These are phyloP conservation scores for Microcebus griseorufus DNA, from an alignment of 2,113 vertebrate species.

Conservation along the genomic window DNA sequence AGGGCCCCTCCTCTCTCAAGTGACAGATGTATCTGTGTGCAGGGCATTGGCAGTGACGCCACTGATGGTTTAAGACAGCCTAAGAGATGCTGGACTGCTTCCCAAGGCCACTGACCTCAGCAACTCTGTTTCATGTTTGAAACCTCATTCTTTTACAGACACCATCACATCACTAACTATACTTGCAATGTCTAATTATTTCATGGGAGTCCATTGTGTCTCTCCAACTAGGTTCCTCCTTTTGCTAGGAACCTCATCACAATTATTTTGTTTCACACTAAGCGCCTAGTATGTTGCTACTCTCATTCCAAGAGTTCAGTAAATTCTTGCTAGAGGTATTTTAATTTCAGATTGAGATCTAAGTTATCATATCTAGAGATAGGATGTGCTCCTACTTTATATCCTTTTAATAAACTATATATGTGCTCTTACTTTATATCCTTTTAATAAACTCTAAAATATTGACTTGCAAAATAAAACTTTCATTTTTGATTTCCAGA, in stretches of 20 bases:
- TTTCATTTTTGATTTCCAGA: conserved; percentile 31
- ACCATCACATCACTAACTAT: not conserved
- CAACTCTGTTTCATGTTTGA: not conserved
- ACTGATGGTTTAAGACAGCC: not conserved
- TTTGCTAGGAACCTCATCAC: not conserved
- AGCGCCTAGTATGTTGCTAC: not conserved
- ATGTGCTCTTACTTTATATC: not conserved
- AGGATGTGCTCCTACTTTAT: not conserved
- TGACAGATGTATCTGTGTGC: not conserved
- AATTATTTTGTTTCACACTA: not conserved
- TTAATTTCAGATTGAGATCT: not conserved
- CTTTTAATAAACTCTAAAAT: not conserved
- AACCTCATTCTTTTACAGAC: not conserved
- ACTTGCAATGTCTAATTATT: not conserved
- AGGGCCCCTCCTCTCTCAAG: not conserved
- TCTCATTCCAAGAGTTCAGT: not conserved
- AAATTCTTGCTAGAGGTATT: not conserved
- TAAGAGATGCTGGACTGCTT: not conserved
- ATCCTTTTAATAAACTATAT: not conserved
- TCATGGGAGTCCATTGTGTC: not conserved
- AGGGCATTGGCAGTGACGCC: no score
- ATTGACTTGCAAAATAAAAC: not conserved
- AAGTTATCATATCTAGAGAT: not conserved
- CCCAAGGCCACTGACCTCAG: not conserved
- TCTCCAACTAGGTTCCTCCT: not conserved